Evolutionary conservation across 2,113 vertebrate genomes (phyloP), one percentile per base, ranked within the genome.

Genomic region (Zosterops lateralis): DNA sequence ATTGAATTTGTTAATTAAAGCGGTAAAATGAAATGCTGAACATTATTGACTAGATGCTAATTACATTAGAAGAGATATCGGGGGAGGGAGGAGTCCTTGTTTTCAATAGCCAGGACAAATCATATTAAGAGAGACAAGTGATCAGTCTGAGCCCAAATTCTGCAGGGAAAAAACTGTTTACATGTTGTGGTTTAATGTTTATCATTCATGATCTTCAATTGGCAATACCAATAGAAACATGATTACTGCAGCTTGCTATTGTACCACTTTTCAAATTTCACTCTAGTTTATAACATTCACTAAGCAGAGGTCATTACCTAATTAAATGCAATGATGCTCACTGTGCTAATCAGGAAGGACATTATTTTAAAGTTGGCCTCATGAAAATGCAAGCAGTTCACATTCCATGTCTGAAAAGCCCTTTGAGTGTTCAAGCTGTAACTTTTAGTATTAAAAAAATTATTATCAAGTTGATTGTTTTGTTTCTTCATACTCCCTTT

Each of bases 1-100:
- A 99, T 99, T 99, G 98, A 99, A 99, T 99, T 99, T 99, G 99
- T 99, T 99, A 99, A 99, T 99, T 99, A 99, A 99, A 99, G 98
- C 98, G 97, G 98, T 98, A 99, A 99, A 99, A 99, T 99, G 98
- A 99, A 99, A 99, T 99, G 98, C 99, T 99, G 98, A 99, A 98
- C 98, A 98, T 99, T 99, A 99, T 99, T 99, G 99, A 99, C 98
- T 98, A 99, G 98, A 99, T 99, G 98, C 98, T 99, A 99, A 99
- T 99, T 99, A 98, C 97, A 98, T 99, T 99, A 99, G 98, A 97
- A 96, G 98, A 98, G 98, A 98, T 97, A 99, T 98, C 97, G 96
- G 96, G 97, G 97, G 97, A 97, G 96, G 94, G 92, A 97, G 97
- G 97, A 97, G 97, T 97, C 98, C 97, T 97, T 97, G 98, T 98